Evolutionary conservation across 2,888 invertebrate genomes (phyloP), one percentile per base, ranked within the genome.

Genomic region (Campoletis raptor): DNA sequence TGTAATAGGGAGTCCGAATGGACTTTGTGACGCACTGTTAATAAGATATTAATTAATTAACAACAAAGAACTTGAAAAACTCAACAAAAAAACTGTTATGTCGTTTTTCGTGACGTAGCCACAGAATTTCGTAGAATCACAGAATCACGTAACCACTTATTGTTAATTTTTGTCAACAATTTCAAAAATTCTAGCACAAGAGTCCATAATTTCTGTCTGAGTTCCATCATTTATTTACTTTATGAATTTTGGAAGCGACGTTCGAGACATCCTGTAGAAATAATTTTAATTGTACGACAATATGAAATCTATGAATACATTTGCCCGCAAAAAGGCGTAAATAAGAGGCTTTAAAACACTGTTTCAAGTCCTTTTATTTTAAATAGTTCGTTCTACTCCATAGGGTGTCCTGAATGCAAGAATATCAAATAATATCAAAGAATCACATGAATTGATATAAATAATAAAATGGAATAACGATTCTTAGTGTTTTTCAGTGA

Each of bases 281-380:
- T 3, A 30, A 61, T 61, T 61, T 61, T 61, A 61, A 61, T 61
- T 61, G 30, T 30, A 30, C 15, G 61, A 61, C 61, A 61, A 61
- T 30, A 30, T 3, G 61, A 61, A 6, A 30, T 61, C 30, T 61
- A 30, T 30, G 6, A 15, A 30, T 15, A 30, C 15, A 61, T 30
- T 61, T 15, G 12, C 61, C 12, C 30, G 15, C 15, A 30, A 30
- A 61, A 61, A 61, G 61, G 61, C 61, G 61, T 30, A 30, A 30
- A 30, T 61, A 61, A 8, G 61, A 30, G 15, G 30, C 61, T 61
- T 61, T 7, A 12, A 30, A 61, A 61, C 30, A 15, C 30, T 15
- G 4, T 12, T 15, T 61, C 15, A 8, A 61, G 61, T 30, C 61
- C 30, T 61, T 61, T 61, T 61, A 61, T 61, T 61, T 30, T 61